Conservation (phyloP, 2,113 vertebrate genomes). For the Puffinus mauretanicus region DNA sequence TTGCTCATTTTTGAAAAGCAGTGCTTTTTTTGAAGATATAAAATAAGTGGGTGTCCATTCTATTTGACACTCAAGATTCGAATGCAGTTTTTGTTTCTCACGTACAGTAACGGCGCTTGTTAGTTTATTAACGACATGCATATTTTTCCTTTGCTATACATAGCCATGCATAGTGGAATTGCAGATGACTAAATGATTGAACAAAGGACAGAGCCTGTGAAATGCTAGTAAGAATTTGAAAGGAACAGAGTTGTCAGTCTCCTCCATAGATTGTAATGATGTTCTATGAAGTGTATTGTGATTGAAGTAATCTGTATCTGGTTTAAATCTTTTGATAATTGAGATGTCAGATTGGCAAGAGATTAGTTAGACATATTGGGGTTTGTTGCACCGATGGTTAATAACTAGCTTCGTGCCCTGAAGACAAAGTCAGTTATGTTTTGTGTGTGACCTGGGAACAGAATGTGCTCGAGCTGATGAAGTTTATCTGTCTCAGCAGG, state of each 20-base stretch:
- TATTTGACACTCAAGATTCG: background rate
- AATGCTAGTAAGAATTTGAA: background rate
- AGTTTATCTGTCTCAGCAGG: background rate
- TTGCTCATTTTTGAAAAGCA: background rate
- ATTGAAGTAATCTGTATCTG: conserved; percentile 78
- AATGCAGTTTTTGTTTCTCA: background rate
- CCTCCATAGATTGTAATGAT: background rate
- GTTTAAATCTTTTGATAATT: conserved; percentile 80
- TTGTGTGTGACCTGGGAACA: conserved; percentile 32
- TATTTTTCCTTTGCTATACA: background rate
- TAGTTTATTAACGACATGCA: background rate
- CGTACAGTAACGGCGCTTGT: background rate
- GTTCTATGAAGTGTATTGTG: conserved; percentile 34
- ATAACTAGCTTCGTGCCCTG: conserved; percentile 20
- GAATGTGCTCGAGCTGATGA: background rate
- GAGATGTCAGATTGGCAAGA: conserved; percentile 82
- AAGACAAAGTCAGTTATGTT: background rate
- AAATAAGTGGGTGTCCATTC: background rate
- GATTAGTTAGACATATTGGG: conserved; percentile 76
- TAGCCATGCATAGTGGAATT: background rate
- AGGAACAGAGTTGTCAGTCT: background rate
- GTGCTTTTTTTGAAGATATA: background rate
- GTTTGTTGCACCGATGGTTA: background rate
- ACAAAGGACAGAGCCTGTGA: conserved; percentile 7
- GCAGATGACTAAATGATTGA: background rate